Evolutionary conservation across 2,888 invertebrate species (phyloP), one percentile per base, ranked within the genome.

Genomic region (Caenorhabditis imperialis): DNA sequence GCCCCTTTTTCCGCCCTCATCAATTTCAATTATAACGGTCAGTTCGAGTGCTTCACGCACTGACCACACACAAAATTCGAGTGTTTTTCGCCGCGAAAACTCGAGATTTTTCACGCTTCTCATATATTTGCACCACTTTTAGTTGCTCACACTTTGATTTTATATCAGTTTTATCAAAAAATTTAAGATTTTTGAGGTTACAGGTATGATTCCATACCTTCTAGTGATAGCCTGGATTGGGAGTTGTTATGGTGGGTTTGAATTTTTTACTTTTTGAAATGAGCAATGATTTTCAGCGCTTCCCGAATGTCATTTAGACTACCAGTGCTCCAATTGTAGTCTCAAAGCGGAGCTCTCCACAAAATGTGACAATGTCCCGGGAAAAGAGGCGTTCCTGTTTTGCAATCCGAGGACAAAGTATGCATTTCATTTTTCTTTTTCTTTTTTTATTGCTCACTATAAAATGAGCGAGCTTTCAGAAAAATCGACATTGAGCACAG

Each of bases 381-480:
- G 60, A n/a, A 69, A 75, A 22, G 60, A 70, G 44, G 73, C 71
- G 0, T 78, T 80, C 35, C 20, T 74, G n/a, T 80, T 75, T 44
- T 80, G 80, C 51, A 80, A 80, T 63, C 80, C 78, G 12, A 42
- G 80, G 33, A 78, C 80, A n/a, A 80, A 80, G 79, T 79, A 33
- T 35, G 58, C 35, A 20, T 53, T 48, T 37, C 20, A 4, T 12
- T 47, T 27, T 23, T 14, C n/a, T 20, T 14, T 18, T 35, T 8
- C 27, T 10, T 3, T 23, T 47, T 30, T 40, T n/a, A 14, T 22
- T 33, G n/a, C 2, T 38, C 2, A 10, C 25, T 27, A 30, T 42
- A 1, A 6, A 6, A n/a, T 23, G 12, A 18, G n/a, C 23, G 14
- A 22, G 20, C 40, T 54, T 76, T 38, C 48, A 80, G 80, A 60